Percentiles rank a stretch among this genome's conserved stretches.
phyloP scores from a whole-genome alignment of 2,888 invertebrate species.

The Drosophila nigritarsus region DNA sequence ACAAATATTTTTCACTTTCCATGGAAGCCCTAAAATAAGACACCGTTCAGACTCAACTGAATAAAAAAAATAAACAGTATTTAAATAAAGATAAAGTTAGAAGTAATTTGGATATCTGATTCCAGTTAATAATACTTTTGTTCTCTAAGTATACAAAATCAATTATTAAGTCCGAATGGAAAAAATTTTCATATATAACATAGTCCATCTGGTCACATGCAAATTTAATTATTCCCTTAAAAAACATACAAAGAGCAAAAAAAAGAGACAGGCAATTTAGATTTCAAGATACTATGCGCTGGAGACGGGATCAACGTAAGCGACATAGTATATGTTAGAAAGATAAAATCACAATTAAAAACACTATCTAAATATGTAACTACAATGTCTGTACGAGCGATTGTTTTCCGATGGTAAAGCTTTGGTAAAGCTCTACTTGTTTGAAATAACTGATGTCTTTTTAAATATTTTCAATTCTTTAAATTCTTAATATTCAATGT shows the following conservation, averaged over 20 bases:
- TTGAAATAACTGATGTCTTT: not conserved
- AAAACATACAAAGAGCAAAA: not conserved
- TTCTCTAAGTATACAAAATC: not conserved
- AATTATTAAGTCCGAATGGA: no score
- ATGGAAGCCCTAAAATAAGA: slow-evolving; percentile 55
- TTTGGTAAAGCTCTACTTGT: not conserved
- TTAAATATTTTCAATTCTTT: not conserved
- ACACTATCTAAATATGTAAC: not conserved
- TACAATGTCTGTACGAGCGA: not conserved
- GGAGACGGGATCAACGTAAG: not conserved
- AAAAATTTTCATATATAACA: not conserved
- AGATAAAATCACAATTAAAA: not conserved
- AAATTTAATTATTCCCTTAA: not conserved
- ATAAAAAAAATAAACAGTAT: not conserved
- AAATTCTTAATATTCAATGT: not conserved
- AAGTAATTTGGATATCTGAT: not conserved
- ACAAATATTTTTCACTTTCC: slow-evolving; percentile 33
- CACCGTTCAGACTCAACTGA: slow-evolving; percentile 4
- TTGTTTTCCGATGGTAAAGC: not conserved
- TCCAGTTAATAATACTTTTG: not conserved
- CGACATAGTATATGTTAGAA: not conserved
- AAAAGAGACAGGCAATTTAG: not conserved
- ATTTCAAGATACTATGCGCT: not conserved
- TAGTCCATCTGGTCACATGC: not conserved
- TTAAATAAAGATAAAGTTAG: not conserved